Percentiles rank a stretch among this genome's conserved stretches.
phyloP scores from a whole-genome alignment of 1,140 invertebrate genomes.

The Drosophila ironensis region DNA sequence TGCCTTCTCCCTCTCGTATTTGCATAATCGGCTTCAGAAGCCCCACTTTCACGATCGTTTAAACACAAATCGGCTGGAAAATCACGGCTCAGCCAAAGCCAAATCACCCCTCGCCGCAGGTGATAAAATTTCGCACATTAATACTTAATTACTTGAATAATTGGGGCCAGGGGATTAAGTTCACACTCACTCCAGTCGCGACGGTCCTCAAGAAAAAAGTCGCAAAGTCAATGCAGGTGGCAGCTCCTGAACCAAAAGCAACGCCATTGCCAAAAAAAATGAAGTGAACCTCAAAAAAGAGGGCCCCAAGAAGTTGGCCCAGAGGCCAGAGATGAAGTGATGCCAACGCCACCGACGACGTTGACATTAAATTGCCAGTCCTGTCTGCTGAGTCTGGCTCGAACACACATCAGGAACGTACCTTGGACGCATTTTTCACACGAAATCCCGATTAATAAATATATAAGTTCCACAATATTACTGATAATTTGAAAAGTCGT shows the following conservation, averaged over 20 bases:
- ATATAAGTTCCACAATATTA: constrained; percentile 69
- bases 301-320: constrained; percentile 16
- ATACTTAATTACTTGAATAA: constrained; percentile 80
- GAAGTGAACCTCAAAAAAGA: constrained; percentile 13
- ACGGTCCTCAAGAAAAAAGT: constrained; percentile 7
- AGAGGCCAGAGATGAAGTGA: constrained; percentile 61
- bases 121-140: constrained; percentile 80
- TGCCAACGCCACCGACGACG: constrained; percentile 76
- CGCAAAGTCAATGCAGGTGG: constrained; percentile 56
- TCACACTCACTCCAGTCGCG: constrained; percentile 51
- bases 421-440: constrained; percentile 67
- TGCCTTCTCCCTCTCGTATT: neutral
- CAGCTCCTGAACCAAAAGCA: constrained; percentile 21
- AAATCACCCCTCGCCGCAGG: constrained; percentile 46
- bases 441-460: constrained; percentile 79
- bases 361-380: constrained; percentile 67
- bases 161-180: constrained; percentile 76
- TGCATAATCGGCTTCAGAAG: constrained; percentile 32
- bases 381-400: constrained; percentile 57
- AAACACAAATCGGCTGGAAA: constrained; percentile 72
- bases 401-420: constrained; percentile 46
- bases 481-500: constrained; percentile 80
- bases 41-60: constrained; percentile 58
- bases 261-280: constrained; percentile 14
- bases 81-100: constrained; percentile 46